phyloP scores from a whole-genome alignment of 92 coral and sea anemone genomes.

The Epizoanthus stellaris region DNA sequence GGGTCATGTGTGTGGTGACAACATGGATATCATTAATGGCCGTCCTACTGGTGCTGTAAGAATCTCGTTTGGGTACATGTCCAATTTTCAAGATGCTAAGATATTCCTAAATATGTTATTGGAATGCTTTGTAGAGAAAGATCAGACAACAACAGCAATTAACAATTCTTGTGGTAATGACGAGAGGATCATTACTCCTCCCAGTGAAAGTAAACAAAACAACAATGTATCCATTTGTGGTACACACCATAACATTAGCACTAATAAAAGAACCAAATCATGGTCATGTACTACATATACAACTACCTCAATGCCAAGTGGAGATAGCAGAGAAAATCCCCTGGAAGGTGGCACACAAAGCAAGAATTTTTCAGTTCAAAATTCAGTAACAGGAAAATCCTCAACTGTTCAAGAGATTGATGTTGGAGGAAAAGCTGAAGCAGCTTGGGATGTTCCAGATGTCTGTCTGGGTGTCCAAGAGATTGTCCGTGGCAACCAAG shows the following conservation, averaged over 20 bases:
- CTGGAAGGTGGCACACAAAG: not conserved
- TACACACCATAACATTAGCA: not conserved
- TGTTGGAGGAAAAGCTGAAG: not conserved
- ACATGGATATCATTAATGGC: constrained; percentile 89
- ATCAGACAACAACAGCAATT: not conserved
- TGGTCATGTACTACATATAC: not conserved
- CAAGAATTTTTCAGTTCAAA: not conserved
- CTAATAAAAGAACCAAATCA: not conserved
- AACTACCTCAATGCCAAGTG: not conserved
- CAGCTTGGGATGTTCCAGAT: not conserved
- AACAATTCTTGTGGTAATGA: not conserved
- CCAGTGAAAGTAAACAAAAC: not conserved
- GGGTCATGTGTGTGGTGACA: constrained; percentile 98
- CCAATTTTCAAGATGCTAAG: constrained; percentile 85
- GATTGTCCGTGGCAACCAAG: not conserved
- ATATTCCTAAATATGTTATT: constrained; percentile 72
- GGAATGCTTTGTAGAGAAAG: constrained; percentile 78
- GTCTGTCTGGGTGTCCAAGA: not conserved
- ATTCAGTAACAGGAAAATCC: constrained; percentile 8
- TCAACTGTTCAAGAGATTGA: not conserved
- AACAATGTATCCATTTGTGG: not conserved
- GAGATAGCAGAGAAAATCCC: not conserved
- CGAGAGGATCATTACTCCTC: not conserved
- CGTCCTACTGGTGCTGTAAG: constrained; percentile 96
- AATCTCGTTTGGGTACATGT: constrained; percentile 99